These are phyloP conservation scores for Coluber constrictor DNA, from an alignment of 2,797 vertebrate genomes.

Conservation along the genomic window DNA sequence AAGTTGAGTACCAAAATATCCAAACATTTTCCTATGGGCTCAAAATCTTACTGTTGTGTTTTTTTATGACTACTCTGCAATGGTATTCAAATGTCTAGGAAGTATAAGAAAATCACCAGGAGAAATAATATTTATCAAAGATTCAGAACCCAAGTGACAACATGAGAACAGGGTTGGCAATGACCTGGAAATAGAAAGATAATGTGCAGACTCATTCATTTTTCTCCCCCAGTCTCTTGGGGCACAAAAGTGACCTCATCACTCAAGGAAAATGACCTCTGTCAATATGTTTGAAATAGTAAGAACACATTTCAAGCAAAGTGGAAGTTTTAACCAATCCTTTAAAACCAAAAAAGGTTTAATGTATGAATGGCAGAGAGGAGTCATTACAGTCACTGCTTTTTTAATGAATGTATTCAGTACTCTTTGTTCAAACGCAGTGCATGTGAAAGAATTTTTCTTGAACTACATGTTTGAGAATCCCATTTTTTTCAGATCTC, in stretches of 20 bases:
- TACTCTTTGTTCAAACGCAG: constrained; percentile 47
- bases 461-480: constrained; percentile 28
- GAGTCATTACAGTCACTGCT: constrained; percentile 18
- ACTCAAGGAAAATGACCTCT: constrained; percentile 25
- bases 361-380: constrained; percentile 6
- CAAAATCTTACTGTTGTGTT: neutral
- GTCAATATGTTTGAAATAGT: constrained; percentile 38
- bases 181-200: constrained; percentile 23
- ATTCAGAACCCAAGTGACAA: fast-evolving
- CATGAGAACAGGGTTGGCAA: constrained; percentile 41
- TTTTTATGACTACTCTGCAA: constrained; percentile 4
- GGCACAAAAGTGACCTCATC: constrained; percentile 19
- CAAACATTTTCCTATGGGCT: neutral
- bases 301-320: neutral
- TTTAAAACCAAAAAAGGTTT: neutral
- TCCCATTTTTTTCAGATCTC: fast-evolving
- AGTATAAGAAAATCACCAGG: neutral
- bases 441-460: constrained; percentile 20
- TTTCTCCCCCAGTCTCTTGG: constrained; percentile 14
- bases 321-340: neutral
- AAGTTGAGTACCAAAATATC: neutral
- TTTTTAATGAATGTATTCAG: constrained; percentile 6
- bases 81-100: neutral
- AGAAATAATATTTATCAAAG: constrained; percentile 23
- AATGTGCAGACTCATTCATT: constrained; percentile 27